These are phyloP conservation scores for Laticauda colubrina DNA, from an alignment of 2,113 vertebrate genomes.

Conservation along the genomic window DNA sequence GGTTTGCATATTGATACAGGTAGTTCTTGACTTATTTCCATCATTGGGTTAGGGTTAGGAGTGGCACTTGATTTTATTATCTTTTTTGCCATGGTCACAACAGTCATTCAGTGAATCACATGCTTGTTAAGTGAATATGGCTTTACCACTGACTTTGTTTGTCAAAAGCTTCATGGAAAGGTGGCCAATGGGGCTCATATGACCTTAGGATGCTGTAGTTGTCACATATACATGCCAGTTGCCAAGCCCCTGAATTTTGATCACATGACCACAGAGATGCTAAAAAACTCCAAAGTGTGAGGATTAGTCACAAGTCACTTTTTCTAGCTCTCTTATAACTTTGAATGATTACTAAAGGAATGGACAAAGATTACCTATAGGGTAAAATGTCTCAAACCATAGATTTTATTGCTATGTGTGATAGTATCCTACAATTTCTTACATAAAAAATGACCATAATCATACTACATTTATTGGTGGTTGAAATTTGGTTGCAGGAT, in stretches of 20 bases:
- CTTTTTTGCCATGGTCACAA: not conserved
- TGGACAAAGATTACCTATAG: not conserved
- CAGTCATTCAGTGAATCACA: not conserved
- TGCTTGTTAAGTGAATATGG: not conserved
- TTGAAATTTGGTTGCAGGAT: not conserved
- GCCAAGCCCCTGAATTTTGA: not conserved
- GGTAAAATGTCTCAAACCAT: not conserved
- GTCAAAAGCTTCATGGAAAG: not conserved
- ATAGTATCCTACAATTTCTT: not conserved
- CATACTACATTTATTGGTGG: not conserved
- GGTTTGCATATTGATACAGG: not conserved
- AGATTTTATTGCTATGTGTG: not conserved
- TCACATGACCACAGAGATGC: not conserved
- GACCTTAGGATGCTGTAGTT: not conserved
- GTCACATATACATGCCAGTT: not conserved
- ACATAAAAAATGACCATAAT: not conserved
- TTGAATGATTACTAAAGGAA: not conserved
- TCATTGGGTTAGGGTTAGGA: not conserved
- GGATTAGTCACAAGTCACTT: not conserved
- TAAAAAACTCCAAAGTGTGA: not conserved
- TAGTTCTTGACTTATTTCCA: not conserved
- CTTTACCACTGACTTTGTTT: not conserved
- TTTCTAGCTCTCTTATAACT: not conserved
- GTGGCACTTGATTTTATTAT: not conserved
- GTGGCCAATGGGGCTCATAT: not conserved